Evolutionary conservation across 1,140 invertebrate species (phyloP).

Genomic region (Limonius californicus): DNA sequence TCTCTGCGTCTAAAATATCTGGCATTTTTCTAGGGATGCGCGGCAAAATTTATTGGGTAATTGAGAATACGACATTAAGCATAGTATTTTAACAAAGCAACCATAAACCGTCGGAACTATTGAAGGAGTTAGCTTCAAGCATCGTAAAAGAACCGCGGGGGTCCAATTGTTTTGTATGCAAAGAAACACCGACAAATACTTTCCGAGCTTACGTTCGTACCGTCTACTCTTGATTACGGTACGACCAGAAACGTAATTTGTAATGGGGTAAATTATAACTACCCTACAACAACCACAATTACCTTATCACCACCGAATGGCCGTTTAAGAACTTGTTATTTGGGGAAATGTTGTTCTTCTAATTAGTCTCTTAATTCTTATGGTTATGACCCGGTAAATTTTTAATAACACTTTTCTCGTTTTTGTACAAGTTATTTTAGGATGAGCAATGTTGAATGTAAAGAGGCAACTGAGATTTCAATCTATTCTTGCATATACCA

Average conservation of each 20-base stretch:
- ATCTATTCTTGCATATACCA: no score
- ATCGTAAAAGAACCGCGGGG: constrained; percentile 35
- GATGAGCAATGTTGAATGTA: no score
- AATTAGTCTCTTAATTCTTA: no score
- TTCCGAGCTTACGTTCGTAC: constrained; percentile 14
- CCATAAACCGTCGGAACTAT: constrained; percentile 33
- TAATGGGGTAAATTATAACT: neutral
- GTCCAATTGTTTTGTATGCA: constrained; percentile 39
- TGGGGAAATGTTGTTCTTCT: no score
- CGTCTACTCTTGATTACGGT: neutral
- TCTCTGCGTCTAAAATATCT: constrained; percentile 15
- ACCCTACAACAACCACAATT: neutral
- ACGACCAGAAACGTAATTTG: neutral
- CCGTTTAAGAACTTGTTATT: no score
- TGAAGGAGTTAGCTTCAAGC: constrained; percentile 23
- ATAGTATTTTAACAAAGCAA: constrained; percentile 29
- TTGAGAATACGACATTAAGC: constrained; percentile 24
- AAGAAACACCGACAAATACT: constrained; percentile 35
- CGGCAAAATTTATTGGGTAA: constrained; percentile 30
- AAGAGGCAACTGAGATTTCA: no score
- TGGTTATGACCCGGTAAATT: no score
- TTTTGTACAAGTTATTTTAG: no score
- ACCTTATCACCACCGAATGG: neutral
- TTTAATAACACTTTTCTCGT: no score
- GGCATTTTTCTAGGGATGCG: constrained; percentile 19